A percentile compares a stretch with the other conserved stretches of the same genome.
These are phyloP conservation scores for Luidia sarsii DNA, from an alignment of 53 echinoderm and acorn worm species.

Conservation along the genomic window DNA sequence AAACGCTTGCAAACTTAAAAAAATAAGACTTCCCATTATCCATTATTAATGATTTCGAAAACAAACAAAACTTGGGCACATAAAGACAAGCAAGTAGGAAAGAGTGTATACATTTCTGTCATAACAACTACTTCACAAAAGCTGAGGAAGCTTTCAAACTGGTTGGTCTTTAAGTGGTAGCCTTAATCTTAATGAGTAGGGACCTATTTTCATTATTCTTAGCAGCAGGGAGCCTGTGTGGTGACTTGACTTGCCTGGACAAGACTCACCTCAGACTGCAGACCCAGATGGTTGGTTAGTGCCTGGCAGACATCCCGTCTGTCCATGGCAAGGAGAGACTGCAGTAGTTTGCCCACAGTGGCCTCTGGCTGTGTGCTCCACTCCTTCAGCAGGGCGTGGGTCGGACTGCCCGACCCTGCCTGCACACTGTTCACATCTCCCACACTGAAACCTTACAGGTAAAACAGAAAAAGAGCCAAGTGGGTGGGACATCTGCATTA, in stretches of 20 bases:
- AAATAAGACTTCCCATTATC: too few relatives aligned
- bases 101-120: too few relatives aligned
- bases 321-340: not conserved
- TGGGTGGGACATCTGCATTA: not conserved
- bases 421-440: not conserved
- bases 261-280: not conserved
- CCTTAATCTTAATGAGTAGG: too few relatives aligned
- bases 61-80: too few relatives aligned
- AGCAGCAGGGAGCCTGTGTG: too few relatives aligned
- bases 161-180: too few relatives aligned
- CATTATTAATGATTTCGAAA: too few relatives aligned
- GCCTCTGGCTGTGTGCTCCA: not conserved
- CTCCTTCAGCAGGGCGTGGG: conserved; percentile 26
- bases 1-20: too few relatives aligned
- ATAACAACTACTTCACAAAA: too few relatives aligned
- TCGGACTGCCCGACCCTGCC: not conserved
- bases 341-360: not conserved
- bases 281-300: not conserved
- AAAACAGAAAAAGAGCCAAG: not conserved
- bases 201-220: too few relatives aligned
- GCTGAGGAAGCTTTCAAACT: too few relatives aligned
- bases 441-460: not conserved
- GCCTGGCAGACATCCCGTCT: not conserved
- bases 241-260: not conserved
- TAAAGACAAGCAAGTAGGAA: too few relatives aligned